Evolutionary conservation across 2,113 vertebrate species (phyloP).

Genomic region (Chascanopsetta lugubris): DNA sequence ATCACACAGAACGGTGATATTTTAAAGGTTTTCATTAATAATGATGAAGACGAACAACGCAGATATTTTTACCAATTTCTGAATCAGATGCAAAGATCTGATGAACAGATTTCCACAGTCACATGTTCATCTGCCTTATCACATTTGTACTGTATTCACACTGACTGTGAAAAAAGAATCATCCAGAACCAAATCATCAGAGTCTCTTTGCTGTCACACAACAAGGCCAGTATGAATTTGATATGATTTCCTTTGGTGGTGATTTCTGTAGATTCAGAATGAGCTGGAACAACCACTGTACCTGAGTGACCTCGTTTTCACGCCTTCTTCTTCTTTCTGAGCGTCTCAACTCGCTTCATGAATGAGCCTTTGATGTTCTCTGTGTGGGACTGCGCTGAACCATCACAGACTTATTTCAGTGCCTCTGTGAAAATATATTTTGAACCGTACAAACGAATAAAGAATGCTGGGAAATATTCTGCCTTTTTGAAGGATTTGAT

Average conservation of each 20-base stretch:
- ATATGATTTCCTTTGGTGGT: neutral
- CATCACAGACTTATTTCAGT: conserved; percentile 52
- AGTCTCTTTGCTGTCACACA: conserved; percentile 29
- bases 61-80: too few species aligned
- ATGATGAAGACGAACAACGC: too few species aligned
- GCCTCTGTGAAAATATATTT: conserved; percentile 62
- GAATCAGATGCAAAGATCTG: too few species aligned
- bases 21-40: too few species aligned
- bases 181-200: conserved; percentile 19
- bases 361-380: conserved; percentile 25
- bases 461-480: conserved; percentile 49
- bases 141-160: conserved; percentile 25
- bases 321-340: conserved; percentile 24
- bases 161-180: conserved; percentile 10
- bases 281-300: neutral
- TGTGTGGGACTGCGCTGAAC: conserved; percentile 47
- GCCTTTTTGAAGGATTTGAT: neutral
- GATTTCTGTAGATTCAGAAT: neutral
- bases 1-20: too few species aligned
- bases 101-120: neutral
- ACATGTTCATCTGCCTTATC: conserved; percentile 34
- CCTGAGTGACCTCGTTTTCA: conserved; percentile 27
- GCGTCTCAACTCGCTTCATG: conserved; percentile 13
- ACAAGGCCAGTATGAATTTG: conserved; percentile 21
- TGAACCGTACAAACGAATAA: conserved; percentile 67